A percentile compares a stretch with the other conserved stretches of the same genome.
These are phyloP conservation scores for Poeciliopsis turneri DNA, from an alignment of 2,797 vertebrate species.

Conservation along the genomic window DNA sequence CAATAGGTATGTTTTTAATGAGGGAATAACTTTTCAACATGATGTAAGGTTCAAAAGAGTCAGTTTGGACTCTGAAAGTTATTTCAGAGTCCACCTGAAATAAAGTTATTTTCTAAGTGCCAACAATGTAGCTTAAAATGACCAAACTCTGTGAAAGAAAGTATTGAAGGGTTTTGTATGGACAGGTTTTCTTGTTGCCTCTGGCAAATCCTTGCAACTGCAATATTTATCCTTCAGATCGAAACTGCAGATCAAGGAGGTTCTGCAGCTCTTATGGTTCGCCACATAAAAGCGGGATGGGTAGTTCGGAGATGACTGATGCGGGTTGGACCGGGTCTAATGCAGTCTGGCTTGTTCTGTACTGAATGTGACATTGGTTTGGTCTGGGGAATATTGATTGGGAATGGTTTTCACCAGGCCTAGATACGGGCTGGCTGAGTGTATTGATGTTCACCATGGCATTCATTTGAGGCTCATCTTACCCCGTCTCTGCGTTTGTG, in stretches of 20 bases:
- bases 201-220: not conserved
- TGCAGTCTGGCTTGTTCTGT: constrained; percentile 63
- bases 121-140: not conserved
- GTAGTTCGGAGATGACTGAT: constrained; percentile 61
- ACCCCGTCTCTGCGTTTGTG: constrained; percentile 39
- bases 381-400: constrained; percentile 71
- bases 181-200: not conserved
- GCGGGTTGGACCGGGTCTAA: constrained; percentile 52
- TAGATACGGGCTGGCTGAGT: constrained; percentile 49
- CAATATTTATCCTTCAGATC: not conserved
- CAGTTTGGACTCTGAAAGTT: too few relatives aligned
- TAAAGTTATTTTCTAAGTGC: not conserved
- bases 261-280: constrained; percentile 35
- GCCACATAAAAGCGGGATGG: constrained; percentile 44
- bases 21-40: too few relatives aligned
- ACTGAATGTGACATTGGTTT: constrained; percentile 71
- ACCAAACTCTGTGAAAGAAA: not conserved
- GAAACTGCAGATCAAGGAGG: not conserved
- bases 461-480: constrained; percentile 73
- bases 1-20: too few relatives aligned
- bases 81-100: too few relatives aligned
- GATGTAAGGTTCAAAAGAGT: not conserved
- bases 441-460: constrained; percentile 71
- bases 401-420: constrained; percentile 52
- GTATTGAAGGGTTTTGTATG: not conserved